Base-by-base conservation (phyloP, 1,140 invertebrate species). In the Eumeta japonica region DNA sequence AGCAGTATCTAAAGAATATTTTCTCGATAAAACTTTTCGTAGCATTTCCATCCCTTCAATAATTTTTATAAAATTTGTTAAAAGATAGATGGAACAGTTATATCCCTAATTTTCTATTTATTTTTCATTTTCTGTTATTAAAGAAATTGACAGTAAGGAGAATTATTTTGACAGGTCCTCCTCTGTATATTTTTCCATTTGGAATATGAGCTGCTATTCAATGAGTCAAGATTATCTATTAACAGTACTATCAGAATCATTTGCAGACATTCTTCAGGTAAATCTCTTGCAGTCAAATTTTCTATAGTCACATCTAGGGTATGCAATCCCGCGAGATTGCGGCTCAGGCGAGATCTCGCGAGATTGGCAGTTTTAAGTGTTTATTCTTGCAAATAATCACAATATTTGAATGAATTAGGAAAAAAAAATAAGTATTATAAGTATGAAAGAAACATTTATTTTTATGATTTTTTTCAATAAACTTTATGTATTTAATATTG, bases 61-160 rank as follows among this genome's bases (percentile, higher is more conserved):
- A n/a, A 44, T 51, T 44, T 48, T 51, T 24, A 54, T 43, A n/a
- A 46, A 41, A 37, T 46, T 50, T 35, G 14, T 45, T 13, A n/a
- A n/a, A n/a, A n/a, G n/a, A 46, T 28, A 33, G 48, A 46, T 35
- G 45, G 42, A 17, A 39, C 35, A 37, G 19, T 20, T 11, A 5
- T 40, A 38, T 45, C 43, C 19, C 16, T 19, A 3, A 41, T 16
- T 16, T 24, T 30, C 14, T 41, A 27, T 39, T 40, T 42, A 27
- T 44, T 20, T 3, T 19, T 16, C 18, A 28, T 17, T 17, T 35
- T 32, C 24, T 18, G 31, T 16, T 29, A 39, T 16, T 40, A 27
- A 10, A 27, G 10, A 27, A 41, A 41, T 40, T n/a, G n/a, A n/a
- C n/a, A n/a, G n/a, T n/a, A n/a, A n/a, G n/a, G n/a, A n/a, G n/a